phyloP scores from a whole-genome alignment of 2,888 invertebrate species.

The Crematogaster levior region DNA sequence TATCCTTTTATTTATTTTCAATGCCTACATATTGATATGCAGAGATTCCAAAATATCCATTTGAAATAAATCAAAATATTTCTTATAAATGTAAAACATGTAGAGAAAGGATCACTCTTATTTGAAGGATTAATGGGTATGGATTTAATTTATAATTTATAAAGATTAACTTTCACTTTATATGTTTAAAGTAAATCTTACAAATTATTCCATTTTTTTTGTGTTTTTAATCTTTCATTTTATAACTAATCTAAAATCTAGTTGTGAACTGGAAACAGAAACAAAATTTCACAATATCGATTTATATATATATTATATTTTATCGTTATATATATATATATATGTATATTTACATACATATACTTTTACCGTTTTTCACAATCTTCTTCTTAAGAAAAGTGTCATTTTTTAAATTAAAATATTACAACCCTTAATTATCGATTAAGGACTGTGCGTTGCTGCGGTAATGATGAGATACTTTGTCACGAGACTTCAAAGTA shows the following conservation, averaged over 20 bases:
- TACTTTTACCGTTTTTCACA: neutral
- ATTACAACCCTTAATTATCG: neutral
- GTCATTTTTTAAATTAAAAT: neutral
- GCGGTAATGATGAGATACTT: constrained; percentile 19
- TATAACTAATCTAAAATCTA: neutral
- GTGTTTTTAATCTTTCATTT: neutral
- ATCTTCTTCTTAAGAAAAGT: neutral
- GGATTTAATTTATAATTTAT: neutral
- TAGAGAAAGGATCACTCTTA: neutral
- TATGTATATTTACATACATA: too few species aligned
- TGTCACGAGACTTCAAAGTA: constrained; percentile 30
- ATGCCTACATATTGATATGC: neutral
- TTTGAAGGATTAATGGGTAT: neutral
- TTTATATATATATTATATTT: neutral
- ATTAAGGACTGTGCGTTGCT: neutral
- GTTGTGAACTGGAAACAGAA: neutral
- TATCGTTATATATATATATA: neutral
- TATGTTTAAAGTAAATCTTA: neutral
- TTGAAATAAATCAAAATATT: neutral
- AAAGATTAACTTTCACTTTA: neutral
- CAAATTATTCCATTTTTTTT: neutral
- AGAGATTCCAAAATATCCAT: neutral
- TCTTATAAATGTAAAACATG: neutral
- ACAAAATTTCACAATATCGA: neutral
- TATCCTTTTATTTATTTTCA: neutral